phyloP scores from a whole-genome alignment of 2,113 vertebrate species.

The Crotalus viridis region DNA sequence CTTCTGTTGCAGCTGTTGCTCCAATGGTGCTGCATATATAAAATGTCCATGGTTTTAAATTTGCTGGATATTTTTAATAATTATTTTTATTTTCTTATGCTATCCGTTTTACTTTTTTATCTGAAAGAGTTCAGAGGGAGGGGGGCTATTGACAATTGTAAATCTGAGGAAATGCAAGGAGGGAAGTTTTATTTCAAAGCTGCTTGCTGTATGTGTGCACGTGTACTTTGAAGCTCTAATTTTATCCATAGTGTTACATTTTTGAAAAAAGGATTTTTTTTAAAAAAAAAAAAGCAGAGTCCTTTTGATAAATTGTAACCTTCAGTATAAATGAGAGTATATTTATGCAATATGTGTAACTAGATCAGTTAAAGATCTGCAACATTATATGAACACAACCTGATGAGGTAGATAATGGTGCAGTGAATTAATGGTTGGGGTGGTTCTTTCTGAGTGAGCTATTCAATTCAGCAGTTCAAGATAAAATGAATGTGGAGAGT shows the following conservation, averaged over 20 bases:
- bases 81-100: neutral
- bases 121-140: neutral
- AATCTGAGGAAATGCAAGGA: too few relatives aligned
- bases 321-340: neutral
- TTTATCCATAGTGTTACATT: neutral
- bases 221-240: neutral
- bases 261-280: neutral
- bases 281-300: too few relatives aligned
- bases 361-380: neutral
- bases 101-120: neutral
- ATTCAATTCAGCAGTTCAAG: neutral
- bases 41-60: neutral
- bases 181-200: too few relatives aligned
- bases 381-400: neutral
- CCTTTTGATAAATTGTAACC: neutral
- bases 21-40: neutral
- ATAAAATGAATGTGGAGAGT: neutral
- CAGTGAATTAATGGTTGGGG: neutral
- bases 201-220: too few relatives aligned
- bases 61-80: neutral
- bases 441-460: neutral
- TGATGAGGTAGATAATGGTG: neutral
- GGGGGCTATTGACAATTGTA: neutral
- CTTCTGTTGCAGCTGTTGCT: neutral
- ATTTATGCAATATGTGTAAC: neutral